Conservation (phyloP, 2,797 vertebrate species). For the Hydrolagus colliei region DNA sequence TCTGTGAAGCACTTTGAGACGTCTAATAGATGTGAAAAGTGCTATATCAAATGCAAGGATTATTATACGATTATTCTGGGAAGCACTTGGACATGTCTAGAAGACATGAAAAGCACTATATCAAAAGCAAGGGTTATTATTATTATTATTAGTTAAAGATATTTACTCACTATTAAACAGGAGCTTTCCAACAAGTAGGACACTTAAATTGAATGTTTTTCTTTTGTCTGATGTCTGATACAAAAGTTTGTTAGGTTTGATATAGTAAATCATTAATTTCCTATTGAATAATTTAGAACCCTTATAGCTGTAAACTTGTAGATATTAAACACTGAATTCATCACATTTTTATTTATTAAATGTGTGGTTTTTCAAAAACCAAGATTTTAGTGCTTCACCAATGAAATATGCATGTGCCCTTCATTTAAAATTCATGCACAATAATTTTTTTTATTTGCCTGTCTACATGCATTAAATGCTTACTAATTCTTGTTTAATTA, state of each 20-base stretch:
- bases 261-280: background rate
- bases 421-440: background rate
- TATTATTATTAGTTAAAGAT: too few relatives aligned
- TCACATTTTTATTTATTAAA: conserved; percentile 5
- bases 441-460: conserved; percentile 3
- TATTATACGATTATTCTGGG: too few relatives aligned
- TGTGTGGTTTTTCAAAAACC: background rate
- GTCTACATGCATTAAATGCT: background rate
- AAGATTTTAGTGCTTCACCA: background rate
- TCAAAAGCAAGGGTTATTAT: too few relatives aligned
- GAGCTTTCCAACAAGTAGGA: too few relatives aligned
- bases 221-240: too few relatives aligned
- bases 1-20: too few relatives aligned
- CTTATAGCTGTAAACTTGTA: background rate
- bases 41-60: too few relatives aligned
- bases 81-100: too few relatives aligned
- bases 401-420: conserved; percentile 12
- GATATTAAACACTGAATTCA: background rate
- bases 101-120: too few relatives aligned
- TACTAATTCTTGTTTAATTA: background rate
- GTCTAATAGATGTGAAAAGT: too few relatives aligned
- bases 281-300: background rate
- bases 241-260: conserved; percentile 5
- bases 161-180: too few relatives aligned
- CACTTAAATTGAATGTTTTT: too few relatives aligned